A percentile compares a stretch with the other conserved stretches of the same genome.
Evolutionary conservation across 1,140 invertebrate genomes (phyloP).

Genomic region (Musca vetustissima): DNA sequence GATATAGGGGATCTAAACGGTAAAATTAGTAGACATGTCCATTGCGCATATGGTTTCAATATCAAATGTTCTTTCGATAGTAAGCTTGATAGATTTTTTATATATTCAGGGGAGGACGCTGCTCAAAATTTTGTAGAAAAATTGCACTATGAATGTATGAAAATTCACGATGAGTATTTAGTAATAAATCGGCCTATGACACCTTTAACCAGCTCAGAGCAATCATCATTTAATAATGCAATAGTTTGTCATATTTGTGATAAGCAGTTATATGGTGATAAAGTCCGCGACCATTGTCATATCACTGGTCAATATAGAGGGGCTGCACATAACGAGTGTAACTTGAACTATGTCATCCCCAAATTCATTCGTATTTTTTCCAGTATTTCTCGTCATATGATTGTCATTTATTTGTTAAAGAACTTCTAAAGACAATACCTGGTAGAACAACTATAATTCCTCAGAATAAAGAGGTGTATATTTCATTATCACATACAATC

Average conservation of each 20-base stretch:
- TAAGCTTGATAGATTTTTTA: not conserved
- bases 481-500: no score
- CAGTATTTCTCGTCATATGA: not conserved
- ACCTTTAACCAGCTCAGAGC: no score
- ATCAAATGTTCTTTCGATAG: not conserved
- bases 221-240: no score
- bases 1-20: constrained; percentile 10
- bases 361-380: not conserved
- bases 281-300: not conserved
- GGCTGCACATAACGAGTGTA: not conserved
- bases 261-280: no score
- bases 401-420: not conserved
- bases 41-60: constrained; percentile 1
- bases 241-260: no score
- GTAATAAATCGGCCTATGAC: no score
- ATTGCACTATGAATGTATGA: not conserved
- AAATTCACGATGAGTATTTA: no score
- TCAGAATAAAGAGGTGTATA: not conserved
- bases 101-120: not conserved
- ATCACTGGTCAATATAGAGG: not conserved
- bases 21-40: not conserved
- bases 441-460: no score
- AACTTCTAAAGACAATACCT: no score
- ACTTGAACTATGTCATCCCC: no score
- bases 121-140: not conserved